phyloP scores from a whole-genome alignment of 2,888 invertebrate species.

The Spodoptera exigua region DNA sequence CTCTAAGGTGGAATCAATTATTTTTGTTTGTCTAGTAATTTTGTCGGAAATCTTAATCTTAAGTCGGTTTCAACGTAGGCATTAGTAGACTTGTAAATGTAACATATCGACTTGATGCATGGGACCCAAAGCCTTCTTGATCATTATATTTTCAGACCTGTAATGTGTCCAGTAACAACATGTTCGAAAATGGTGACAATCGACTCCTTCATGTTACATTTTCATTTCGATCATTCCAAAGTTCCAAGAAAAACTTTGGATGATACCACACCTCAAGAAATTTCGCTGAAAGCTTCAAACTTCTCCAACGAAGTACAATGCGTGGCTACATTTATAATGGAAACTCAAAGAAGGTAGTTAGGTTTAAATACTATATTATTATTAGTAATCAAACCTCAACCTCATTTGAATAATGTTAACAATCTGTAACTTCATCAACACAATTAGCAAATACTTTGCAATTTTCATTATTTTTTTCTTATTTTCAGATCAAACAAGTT shows the following conservation, averaged over 20 bases:
- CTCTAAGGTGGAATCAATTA: slow-evolving; percentile 32
- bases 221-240: slow-evolving; percentile 89
- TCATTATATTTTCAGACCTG: slow-evolving; percentile 53
- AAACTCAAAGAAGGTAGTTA: slow-evolving; percentile 31
- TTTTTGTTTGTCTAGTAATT: background rate
- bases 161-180: slow-evolving; percentile 83
- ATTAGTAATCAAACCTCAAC: no score
- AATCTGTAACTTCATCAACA: no score
- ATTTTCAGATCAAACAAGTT: slow-evolving; percentile 33
- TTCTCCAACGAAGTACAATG: slow-evolving; percentile 58
- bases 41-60: background rate
- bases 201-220: slow-evolving; percentile 86
- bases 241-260: slow-evolving; percentile 66
- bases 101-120: no score
- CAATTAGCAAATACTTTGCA: background rate
- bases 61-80: no score
- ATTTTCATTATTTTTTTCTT: no score
- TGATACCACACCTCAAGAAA: slow-evolving; percentile 43
- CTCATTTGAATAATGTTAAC: no score
- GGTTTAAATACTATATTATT: no score
- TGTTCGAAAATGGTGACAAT: slow-evolving; percentile 87
- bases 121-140: no score
- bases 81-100: no score
- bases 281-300: slow-evolving; percentile 37
- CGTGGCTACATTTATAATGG: slow-evolving; percentile 42